phyloP scores from a whole-genome alignment of 2,888 invertebrate genomes.

The Trichopoda pennipes region DNA sequence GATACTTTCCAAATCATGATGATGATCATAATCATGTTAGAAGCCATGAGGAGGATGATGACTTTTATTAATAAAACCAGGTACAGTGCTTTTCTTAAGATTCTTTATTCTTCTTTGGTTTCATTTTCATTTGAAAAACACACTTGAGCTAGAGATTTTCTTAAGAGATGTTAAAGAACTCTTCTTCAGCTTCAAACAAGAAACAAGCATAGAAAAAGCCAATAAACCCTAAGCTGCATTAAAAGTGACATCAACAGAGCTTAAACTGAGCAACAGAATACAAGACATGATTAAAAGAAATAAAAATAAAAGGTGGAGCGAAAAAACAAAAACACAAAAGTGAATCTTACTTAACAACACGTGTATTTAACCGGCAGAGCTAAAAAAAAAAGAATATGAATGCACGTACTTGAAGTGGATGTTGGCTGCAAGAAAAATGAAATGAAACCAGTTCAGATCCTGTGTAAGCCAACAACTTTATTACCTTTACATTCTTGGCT shows the following conservation, averaged over 20 bases:
- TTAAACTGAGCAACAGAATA: conserved; percentile 52
- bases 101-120: conserved; percentile 68
- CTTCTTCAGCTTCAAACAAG: conserved; percentile 46
- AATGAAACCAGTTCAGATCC: conserved; percentile 69
- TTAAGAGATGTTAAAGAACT: conserved; percentile 49
- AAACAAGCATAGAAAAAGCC: conserved; percentile 47
- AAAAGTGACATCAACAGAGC: conserved; percentile 65
- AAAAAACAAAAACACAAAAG: conserved; percentile 73
- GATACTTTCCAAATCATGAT: conserved; percentile 21
- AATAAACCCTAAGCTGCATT: conserved; percentile 68
- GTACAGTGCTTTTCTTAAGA: conserved; percentile 66
- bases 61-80: conserved; percentile 40
- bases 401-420: conserved; percentile 16
- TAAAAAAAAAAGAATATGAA: conserved; percentile 25
- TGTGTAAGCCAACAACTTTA: conserved; percentile 49
- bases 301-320: conserved; percentile 47
- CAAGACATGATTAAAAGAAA: conserved; percentile 31
- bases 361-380: conserved; percentile 42
- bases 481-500: conserved; percentile 15
- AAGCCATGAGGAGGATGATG: conserved; percentile 46
- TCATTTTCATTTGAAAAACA: conserved; percentile 73
- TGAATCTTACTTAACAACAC: conserved; percentile 75
- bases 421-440: conserved; percentile 33
- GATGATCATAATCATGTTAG: conserved; percentile 22
- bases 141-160: conserved; percentile 58